Base-by-base conservation (phyloP, 1,140 invertebrate species). In the Cydia splendana region DNA sequence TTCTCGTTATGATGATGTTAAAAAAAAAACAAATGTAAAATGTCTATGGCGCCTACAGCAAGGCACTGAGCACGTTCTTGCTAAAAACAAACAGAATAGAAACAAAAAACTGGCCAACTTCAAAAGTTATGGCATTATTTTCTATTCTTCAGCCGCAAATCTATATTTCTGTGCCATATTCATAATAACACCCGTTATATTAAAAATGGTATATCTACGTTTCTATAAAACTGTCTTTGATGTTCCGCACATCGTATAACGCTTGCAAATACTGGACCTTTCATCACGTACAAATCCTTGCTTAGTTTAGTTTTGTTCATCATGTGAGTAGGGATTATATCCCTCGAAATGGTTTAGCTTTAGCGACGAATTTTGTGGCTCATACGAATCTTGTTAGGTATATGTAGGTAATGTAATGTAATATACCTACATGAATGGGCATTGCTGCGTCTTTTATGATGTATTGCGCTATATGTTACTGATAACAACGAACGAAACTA, bases 311-410 rank as follows among this genome's bases (percentile, higher is more conserved):
- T 62, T 75, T 75, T 38, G 28, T 24, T 38, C 53, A 65, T 28
- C 28, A 24, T 28, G 13, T 15, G 13, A 34, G 67, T 18, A 42
- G 6, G 34, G 67, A 38, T 71, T 42, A 34, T 71, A 45, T 45
- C 34, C 67, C 9, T 18, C 34, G n/a, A 38, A 71, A 71, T 34
- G 28, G 2, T 34, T 34, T 15, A 7, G 65, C 4, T 34, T 34
- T 15, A 7, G 65, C 4, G n/a, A 38, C 15, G 3, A 69, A 69
- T 69, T 20, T 65, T 65, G 65, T 2, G 34, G 34, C 4, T 30
- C 5, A 30, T 30, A 86, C 83, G 84, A 86, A 80, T 87, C 82
- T 24, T 18, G 53, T 57, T 4, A n/a, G n/a, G n/a, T n/a, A n/a
- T n/a, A n/a, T 57, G 51, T 51, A 51, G 13, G 4, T 51, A 24